Evolutionary conservation across 2,797 vertebrate species (phyloP), one percentile per base, ranked within the genome.

Genomic region (Darevskia mixta): DNA sequence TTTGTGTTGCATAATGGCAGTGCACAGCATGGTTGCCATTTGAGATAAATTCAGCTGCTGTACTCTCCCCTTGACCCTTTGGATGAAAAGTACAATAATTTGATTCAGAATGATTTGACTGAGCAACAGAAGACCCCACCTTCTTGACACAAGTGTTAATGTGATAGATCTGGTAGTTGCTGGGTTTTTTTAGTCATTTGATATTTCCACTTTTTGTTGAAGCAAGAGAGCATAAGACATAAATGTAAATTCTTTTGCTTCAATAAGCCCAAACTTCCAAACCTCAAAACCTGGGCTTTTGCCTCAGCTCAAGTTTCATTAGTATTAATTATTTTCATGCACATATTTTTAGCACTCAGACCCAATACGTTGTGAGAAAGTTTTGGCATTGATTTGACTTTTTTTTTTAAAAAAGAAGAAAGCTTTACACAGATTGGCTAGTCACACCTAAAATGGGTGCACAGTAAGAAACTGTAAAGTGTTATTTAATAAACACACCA

Each of bases 171-270:
- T 45, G 1, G 11, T 87, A 85, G 66, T 72, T 93, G 89, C 89
- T 89, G 89, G 88, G 43, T 82, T 86, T 66, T 25, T 90, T 90
- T 83, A 91, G 92, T 87, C 89, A 94, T 81, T 92, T 93, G 90
- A 94, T 94, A 91, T 87, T 94, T 95, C 88, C 85, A 38, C 90
- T 92, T 95, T 90, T 89, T 92, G 1, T 85, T 66, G 83, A 94
- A 91, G 83, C 79, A 86, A 80, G 90, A 91, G 87, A 88, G n/a
- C 67, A 29, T 91, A 86, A 90, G 82, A 75, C n/a, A 93, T 72
- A 93, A 93, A 20, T 85, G 79, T 89, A 80, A 91, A 87, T 86
- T 91, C 91, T 93, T 86, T 90, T 0, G 1, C 91, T 93, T 92
- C 91, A 89, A 58, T 87, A 93, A 79, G 86, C 18, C 75, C 64